Evolutionary conservation across 2,888 invertebrate genomes (phyloP), one percentile per base, ranked within the genome.

Genomic region (Leptopterna dolabrata): DNA sequence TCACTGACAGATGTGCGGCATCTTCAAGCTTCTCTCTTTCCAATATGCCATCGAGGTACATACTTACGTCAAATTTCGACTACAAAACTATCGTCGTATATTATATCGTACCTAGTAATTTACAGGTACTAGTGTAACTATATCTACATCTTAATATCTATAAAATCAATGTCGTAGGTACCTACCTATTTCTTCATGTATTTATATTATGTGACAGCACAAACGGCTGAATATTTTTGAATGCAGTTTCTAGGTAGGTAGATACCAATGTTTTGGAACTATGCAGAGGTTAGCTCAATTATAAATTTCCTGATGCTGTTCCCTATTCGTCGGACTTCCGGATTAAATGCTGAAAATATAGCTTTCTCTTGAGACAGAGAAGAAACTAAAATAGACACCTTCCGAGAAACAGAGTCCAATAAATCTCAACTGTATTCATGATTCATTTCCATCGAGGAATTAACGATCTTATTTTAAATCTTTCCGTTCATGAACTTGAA

Each of bases 11-110:
- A 89, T 88, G 90, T 90, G 82, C 86, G 89, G 80, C 89, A 90
- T 71, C 89, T 90, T 43, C 90, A 90, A 81, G 90, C 89, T 0
- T 88, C 89, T n/a, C 89, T 90, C 29, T 90, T 90, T 63, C 90
- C 90, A 29, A 87, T 90, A 76, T 90, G 89, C 85, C 87, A 89
- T 51, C 89, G 89, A 90, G 90, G 90, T 90, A 89, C n/a, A n/a
- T n/a, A n/a, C n/a, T n/a, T n/a, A n/a, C 43, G 78, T 78, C 45
- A 78, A 45, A 19, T 63, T 63, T 24, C 24, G 2, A 36, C 36
- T 36, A 7, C n/a, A n/a, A n/a, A n/a, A n/a, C n/a, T n/a, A n/a
- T n/a, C n/a, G n/a, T n/a, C n/a, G n/a, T n/a, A n/a, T n/a, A n/a
- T n/a, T n/a, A n/a, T n/a, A n/a, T n/a, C n/a, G n/a, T n/a, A n/a